Base-by-base conservation (phyloP, 2,797 vertebrate species). In the Ctenopoma multispine region DNA sequence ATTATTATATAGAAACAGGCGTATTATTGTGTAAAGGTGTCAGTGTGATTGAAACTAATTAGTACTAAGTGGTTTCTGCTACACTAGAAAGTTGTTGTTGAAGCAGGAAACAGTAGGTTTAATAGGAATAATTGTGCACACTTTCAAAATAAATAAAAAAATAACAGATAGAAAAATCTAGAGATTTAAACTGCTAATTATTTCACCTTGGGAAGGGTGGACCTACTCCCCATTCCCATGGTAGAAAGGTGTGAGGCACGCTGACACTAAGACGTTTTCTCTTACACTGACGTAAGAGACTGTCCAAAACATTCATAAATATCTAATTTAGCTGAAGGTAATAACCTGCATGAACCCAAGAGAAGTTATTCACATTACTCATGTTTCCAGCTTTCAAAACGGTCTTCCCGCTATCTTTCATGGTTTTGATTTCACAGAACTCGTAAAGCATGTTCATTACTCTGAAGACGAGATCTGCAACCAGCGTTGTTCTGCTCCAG, bases 401-500 rank as follows among this genome's bases (percentile, higher is more conserved):
- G 14, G 20, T 48, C 62, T 47, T 18, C 50, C 57, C 27, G 4
- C 68, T 49, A 58, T 65, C 12, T 65, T 56, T 44, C n/a, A 47
- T 21, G 18, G 8, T 57, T 69, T 31, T 50, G 21, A 68, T 59
- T 48, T 54, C 21, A 20, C 43, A 20, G 13, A 36, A 36, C 23
- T 54, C 9, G 38, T 49, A 18, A 67, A 55, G 82, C 83, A 75
- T 59, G 75, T 14, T 50, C 69, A 8, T 57, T 7, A 31, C 64
- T 40, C 20, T 34, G 7, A 58, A 27, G 51, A 77, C 0, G 36
- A 54, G 43, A 62, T 60, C 60, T 61, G 81, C 63, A 49, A 7
- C 47, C 51, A 7, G 54, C 66, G 64, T 56, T 75, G 67, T 74
- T 77, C 63, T 62, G 72, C 77, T 62, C 70, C n/a, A 5, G 38